These are phyloP conservation scores for Parazoanthus darwini DNA, from an alignment of 92 coral and sea anemone species.

Conservation along the genomic window DNA sequence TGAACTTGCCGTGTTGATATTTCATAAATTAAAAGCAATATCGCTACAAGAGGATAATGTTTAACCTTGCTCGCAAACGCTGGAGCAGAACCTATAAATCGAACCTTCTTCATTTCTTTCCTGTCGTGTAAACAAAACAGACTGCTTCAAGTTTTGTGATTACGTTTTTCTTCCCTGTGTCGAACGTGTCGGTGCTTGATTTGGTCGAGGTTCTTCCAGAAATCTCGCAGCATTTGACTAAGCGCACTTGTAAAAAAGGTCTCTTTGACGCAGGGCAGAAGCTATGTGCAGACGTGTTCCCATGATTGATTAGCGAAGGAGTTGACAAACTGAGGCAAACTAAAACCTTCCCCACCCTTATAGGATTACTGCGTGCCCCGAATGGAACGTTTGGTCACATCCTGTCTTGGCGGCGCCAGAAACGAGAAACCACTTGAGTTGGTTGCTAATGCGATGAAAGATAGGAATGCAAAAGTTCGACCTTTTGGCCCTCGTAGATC, in stretches of 20 bases:
- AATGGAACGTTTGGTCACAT: slow-evolving; percentile 25
- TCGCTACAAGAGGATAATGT: neutral
- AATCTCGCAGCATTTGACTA: neutral
- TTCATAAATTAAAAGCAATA: slow-evolving; percentile 16
- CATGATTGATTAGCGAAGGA: slow-evolving; percentile 22
- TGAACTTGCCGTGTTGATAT: neutral
- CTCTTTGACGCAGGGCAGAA: neutral
- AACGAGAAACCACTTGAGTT: neutral
- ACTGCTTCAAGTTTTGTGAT: neutral
- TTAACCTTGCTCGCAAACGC: slow-evolving; percentile 8
- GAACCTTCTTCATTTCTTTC: neutral
- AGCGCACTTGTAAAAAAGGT: neutral
- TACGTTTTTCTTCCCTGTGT: neutral
- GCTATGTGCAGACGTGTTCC: slow-evolving; percentile 4
- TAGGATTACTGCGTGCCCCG: slow-evolving; percentile 35
- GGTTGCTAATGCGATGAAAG: slow-evolving; percentile 30
- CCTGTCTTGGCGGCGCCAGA: slow-evolving; percentile 33
- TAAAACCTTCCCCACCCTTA: slow-evolving; percentile 26
- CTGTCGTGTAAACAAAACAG: slow-evolving; percentile 7
- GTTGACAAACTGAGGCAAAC: slow-evolving; percentile 26
- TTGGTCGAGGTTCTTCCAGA: neutral
- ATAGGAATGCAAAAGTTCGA: neutral
- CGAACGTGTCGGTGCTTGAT: neutral
- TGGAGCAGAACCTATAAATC: neutral
- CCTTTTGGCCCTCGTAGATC: neutral